Percentiles rank a stretch among this genome's conserved stretches.
These are phyloP conservation scores for Asarcornis scutulata DNA, from an alignment of 2,113 vertebrate species.

Conservation along the genomic window DNA sequence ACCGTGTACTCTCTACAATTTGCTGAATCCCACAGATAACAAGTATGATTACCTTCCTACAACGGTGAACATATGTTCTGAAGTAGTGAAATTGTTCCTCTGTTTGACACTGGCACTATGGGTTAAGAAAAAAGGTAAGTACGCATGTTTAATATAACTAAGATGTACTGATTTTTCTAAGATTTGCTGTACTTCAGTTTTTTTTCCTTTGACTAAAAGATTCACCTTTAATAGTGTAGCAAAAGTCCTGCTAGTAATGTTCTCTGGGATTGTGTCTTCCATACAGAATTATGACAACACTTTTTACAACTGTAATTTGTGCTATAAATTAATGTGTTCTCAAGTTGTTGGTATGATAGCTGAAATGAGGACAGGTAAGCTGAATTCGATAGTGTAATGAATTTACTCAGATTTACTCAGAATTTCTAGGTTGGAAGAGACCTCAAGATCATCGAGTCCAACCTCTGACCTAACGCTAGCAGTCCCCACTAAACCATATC, in stretches of 20 bases:
- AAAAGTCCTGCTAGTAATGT: background rate
- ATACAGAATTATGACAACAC: background rate
- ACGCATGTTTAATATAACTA: background rate
- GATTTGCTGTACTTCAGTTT: background rate
- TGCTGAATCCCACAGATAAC: constrained; percentile 83
- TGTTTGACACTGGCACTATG: constrained; percentile 87
- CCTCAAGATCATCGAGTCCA: no score
- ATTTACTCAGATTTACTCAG: no score
- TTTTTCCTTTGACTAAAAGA: background rate
- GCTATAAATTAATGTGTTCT: background rate
- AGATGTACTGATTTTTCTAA: background rate
- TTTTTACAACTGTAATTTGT: background rate
- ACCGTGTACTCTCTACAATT: background rate
- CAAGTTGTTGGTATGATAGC: background rate
- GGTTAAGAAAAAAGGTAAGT: constrained; percentile 87
- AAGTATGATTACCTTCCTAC: constrained; percentile 95
- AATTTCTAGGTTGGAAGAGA: no score
- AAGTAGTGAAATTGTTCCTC: constrained; percentile 89
- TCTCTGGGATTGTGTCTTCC: background rate
- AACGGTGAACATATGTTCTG: constrained; percentile 95
- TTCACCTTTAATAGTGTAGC: background rate
- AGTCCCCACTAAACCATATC: no score
- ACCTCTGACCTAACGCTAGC: no score
- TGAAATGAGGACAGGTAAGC: background rate
- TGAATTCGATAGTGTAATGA: background rate